Evolutionary conservation across 2,797 vertebrate genomes (phyloP).

Genomic region (Lepidocolaptes lacrymiger): DNA sequence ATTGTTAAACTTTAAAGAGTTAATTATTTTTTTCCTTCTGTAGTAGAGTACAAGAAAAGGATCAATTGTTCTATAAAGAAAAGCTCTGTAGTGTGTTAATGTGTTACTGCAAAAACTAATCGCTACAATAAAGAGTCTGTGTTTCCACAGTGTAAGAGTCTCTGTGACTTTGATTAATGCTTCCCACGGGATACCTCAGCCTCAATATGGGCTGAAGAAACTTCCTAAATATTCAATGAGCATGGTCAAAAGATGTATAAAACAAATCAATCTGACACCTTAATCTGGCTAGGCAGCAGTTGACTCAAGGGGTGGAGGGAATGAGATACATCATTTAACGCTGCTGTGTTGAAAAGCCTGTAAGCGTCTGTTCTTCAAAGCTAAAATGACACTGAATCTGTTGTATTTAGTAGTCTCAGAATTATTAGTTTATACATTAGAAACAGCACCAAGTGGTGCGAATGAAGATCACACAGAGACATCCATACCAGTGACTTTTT

Average conservation of each 20-base stretch:
- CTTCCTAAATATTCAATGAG: constrained; percentile 90
- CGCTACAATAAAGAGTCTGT: constrained; percentile 84
- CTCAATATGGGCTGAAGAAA: constrained; percentile 88
- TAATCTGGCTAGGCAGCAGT: constrained; percentile 93
- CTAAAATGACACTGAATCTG: constrained; percentile 79
- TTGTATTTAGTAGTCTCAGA: constrained; percentile 78
- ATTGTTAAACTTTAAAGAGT: constrained; percentile 81
- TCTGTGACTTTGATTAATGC: constrained; percentile 87
- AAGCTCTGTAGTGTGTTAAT: constrained; percentile 85
- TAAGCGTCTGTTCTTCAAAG: constrained; percentile 88
- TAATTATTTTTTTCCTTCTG: constrained; percentile 76
- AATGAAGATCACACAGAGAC: constrained; percentile 58
- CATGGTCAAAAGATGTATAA: constrained; percentile 91
- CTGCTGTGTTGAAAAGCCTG: constrained; percentile 89
- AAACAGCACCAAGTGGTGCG: constrained; percentile 71
- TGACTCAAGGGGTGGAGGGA: constrained; percentile 86
- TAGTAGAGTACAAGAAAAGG: constrained; percentile 80
- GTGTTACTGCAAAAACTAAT: constrained; percentile 87
- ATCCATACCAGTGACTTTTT: constrained; percentile 32
- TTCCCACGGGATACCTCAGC: constrained; percentile 89
- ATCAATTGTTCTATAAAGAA: constrained; percentile 85
- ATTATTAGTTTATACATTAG: constrained; percentile 79
- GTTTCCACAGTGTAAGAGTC: constrained; percentile 81
- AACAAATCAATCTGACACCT: constrained; percentile 93
- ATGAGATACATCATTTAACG: constrained; percentile 89